A percentile compares a stretch with the other conserved stretches of the same genome.
Evolutionary conservation across 2,888 invertebrate species (phyloP).

Genomic region (Lycophotia porphyrea): DNA sequence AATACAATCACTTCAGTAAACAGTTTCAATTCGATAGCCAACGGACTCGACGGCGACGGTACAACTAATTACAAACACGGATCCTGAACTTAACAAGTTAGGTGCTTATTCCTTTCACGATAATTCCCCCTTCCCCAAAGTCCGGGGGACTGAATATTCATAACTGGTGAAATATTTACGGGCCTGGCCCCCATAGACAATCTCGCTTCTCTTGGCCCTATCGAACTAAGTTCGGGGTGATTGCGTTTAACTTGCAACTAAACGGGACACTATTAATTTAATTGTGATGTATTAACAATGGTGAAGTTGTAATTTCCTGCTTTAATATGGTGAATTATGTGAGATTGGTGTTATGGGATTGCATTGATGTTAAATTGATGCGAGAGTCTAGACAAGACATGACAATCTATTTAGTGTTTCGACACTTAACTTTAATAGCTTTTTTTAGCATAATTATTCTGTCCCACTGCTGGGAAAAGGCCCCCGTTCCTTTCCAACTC

Average conservation of each 20-base stretch:
- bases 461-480: no score
- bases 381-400: background rate
- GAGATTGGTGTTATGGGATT: background rate
- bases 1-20: conserved; percentile 52
- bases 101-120: conserved; percentile 60
- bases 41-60: conserved; percentile 36
- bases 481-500: no score
- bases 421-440: background rate
- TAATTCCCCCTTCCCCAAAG: conserved; percentile 13
- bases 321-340: conserved; percentile 3
- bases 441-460: no score
- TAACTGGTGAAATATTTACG: conserved; percentile 70
- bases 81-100: conserved; percentile 56
- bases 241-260: conserved; percentile 72
- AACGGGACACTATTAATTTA: conserved; percentile 72
- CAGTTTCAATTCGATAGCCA: conserved; percentile 57
- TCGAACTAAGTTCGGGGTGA: conserved; percentile 70
- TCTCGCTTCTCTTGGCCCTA: conserved; percentile 54
- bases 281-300: conserved; percentile 63
- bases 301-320: conserved; percentile 23
- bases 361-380: background rate
- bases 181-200: conserved; percentile 57
- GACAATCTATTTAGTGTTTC: background rate
- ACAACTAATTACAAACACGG: conserved; percentile 63
- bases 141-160: conserved; percentile 68